A percentile compares a stretch with the other conserved stretches of the same genome.
Evolutionary conservation across 2,888 invertebrate genomes (phyloP).

Genomic region (Altica lythri): DNA sequence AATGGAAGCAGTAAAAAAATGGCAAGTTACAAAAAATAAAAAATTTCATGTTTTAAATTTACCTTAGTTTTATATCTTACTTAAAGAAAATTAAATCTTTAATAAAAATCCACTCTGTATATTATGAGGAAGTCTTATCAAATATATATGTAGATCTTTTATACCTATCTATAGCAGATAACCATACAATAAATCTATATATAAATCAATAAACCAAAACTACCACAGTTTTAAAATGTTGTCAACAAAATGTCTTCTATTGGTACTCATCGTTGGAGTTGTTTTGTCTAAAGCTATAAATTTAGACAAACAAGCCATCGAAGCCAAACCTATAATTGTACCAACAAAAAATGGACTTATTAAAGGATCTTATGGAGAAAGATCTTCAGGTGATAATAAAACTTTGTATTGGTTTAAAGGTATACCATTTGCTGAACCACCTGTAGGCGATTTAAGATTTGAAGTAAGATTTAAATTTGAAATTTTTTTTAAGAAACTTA

Average conservation of each 20-base stretch:
- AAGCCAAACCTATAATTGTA: slow-evolving; percentile 16
- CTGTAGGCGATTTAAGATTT: slow-evolving; percentile 33
- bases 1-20: too few species aligned
- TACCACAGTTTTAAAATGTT: too few species aligned
- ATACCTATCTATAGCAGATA: too few species aligned
- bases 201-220: too few species aligned
- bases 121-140: too few species aligned
- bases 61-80: too few species aligned
- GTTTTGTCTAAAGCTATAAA: not conserved
- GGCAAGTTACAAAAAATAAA: too few species aligned
- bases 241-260: not conserved
- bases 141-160: too few species aligned
- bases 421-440: slow-evolving; percentile 35
- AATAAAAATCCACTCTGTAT: too few species aligned
- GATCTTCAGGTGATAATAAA: not conserved
- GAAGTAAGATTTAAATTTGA: slow-evolving; percentile 23
- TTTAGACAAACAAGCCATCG: not conserved
- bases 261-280: not conserved
- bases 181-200: too few species aligned
- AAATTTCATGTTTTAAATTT: too few species aligned
- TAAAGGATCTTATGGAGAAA: slow-evolving; percentile 23
- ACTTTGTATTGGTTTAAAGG: slow-evolving; percentile 27
- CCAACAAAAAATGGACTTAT: slow-evolving; percentile 26
- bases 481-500: not conserved
- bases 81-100: too few species aligned